Conservation (phyloP, 2,888 invertebrate genomes). For the Palloptera scutellata region DNA sequence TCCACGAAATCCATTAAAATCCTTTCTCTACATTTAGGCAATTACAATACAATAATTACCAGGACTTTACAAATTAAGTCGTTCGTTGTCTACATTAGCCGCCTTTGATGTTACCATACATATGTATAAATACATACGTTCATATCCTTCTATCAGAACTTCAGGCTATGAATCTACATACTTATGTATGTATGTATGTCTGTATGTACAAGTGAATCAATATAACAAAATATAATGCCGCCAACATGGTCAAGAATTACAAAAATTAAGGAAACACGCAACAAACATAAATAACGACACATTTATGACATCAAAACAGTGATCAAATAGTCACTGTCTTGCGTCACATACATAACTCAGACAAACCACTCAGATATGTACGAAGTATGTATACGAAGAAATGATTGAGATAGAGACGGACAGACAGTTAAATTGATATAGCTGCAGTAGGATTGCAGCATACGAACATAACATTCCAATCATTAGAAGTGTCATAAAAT, state of each 20-base stretch:
- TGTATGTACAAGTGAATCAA: neutral
- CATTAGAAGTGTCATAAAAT: constrained; percentile 47
- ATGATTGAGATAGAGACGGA: neutral
- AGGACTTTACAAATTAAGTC: constrained; percentile 27
- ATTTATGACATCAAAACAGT: constrained; percentile 42
- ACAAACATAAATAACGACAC: constrained; percentile 33
- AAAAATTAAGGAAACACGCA: constrained; percentile 26
- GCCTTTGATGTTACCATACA: constrained; percentile 7
- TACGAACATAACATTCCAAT: constrained; percentile 32
- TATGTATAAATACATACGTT: neutral
- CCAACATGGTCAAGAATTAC: neutral
- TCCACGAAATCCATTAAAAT: too few relatives aligned
- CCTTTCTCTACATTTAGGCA: too few relatives aligned
- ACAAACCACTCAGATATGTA: constrained; percentile 15
- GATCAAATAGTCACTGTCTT: constrained; percentile 35
- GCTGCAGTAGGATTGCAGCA: constrained; percentile 3
- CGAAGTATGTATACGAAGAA: too few relatives aligned
- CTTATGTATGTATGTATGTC: too few relatives aligned
- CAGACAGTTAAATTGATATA: neutral
- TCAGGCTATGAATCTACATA: neutral
- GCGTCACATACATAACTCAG: constrained; percentile 8
- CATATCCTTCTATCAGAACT: neutral
- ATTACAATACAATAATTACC: constrained; percentile 14
- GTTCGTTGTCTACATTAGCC: constrained; percentile 14
- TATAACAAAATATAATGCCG: neutral